Evolutionary conservation across 2,113 vertebrate genomes (phyloP).

Genomic region (Brienomyrus brachyistius): DNA sequence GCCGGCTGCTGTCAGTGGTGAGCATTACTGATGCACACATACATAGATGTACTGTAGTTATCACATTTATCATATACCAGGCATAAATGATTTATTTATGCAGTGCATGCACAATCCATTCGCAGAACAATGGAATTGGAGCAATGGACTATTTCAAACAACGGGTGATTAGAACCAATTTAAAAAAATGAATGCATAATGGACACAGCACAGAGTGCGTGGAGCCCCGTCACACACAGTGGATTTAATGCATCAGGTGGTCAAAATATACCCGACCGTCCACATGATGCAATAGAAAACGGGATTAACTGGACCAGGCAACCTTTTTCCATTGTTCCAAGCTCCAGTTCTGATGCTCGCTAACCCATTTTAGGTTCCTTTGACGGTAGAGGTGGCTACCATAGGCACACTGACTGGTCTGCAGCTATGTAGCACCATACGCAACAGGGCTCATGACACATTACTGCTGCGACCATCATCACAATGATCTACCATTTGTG

Average conservation of each 20-base stretch:
- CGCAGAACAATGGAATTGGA: background rate
- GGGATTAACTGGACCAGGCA: background rate
- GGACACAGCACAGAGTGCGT: background rate
- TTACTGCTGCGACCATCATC: background rate
- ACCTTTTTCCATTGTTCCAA: background rate
- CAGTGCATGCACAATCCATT: background rate
- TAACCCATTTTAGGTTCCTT: background rate
- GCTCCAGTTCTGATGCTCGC: background rate
- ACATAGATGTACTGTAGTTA: background rate
- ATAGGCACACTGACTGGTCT: background rate
- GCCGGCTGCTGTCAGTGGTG: background rate
- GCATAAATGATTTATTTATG: background rate
- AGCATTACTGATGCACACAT: background rate
- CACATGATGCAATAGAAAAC: background rate
- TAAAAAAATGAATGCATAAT: background rate
- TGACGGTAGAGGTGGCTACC: background rate
- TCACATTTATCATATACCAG: background rate
- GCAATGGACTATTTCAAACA: background rate
- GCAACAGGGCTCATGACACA: background rate
- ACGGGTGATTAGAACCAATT: background rate
- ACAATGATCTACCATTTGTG: background rate
- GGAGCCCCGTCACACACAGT: background rate
- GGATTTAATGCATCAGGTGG: background rate
- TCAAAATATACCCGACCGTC: background rate
- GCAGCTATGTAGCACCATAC: background rate